Percentiles rank a stretch among this genome's conserved stretches.
These are phyloP conservation scores for Gymnocephalus cernua DNA, from an alignment of 2,113 vertebrate species.

Conservation along the genomic window DNA sequence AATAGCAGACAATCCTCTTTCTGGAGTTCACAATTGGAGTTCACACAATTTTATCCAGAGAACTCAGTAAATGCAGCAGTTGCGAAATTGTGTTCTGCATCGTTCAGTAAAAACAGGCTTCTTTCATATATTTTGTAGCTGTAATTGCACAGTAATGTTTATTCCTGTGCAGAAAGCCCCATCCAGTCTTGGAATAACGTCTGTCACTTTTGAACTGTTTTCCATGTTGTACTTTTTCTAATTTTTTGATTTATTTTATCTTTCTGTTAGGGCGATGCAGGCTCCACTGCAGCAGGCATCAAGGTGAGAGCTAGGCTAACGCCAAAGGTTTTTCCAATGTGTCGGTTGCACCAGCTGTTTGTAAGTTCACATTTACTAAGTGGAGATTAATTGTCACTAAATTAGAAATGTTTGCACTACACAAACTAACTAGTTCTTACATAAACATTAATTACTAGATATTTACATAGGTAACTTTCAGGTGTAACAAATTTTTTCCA, in stretches of 20 bases:
- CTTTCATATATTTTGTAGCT: not conserved
- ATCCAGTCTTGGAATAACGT: not conserved
- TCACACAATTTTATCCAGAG: constrained; percentile 15
- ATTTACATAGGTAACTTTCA: no score
- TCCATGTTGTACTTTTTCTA: not conserved
- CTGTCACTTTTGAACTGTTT: not conserved
- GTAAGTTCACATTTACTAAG: not conserved
- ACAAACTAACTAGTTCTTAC: no score
- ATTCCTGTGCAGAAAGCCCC: not conserved
- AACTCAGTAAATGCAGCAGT: constrained; percentile 9
- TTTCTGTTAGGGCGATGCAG: constrained; percentile 90
- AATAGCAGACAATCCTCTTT: constrained; percentile 18
- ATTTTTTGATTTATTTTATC: constrained; percentile 19
- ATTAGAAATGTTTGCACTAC: not conserved
- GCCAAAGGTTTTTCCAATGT: not conserved
- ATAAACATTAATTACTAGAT: not conserved
- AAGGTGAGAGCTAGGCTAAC: constrained; percentile 86
- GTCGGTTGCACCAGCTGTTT: not conserved
- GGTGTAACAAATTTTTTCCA: no score
- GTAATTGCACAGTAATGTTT: not conserved
- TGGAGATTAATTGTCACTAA: not conserved
- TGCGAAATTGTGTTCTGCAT: constrained; percentile 31
- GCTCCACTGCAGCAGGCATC: constrained; percentile 98
- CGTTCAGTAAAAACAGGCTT: constrained; percentile 21
- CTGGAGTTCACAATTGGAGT: constrained; percentile 56